Evolutionary conservation across 2,888 invertebrate genomes (phyloP).

Genomic region (Stictocephala bisonia): DNA sequence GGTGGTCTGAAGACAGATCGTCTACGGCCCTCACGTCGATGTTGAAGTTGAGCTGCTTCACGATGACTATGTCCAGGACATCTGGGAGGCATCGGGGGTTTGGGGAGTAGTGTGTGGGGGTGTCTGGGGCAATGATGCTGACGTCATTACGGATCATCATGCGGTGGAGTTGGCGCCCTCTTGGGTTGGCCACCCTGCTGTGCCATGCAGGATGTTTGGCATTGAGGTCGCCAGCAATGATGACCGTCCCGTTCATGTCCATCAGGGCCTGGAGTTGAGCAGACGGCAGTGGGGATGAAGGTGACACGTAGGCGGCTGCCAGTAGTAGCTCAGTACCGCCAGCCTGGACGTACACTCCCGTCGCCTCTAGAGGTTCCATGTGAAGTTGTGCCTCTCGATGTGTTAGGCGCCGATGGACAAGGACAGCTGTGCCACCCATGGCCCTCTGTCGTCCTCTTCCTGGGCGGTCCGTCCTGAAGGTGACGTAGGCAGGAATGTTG

Average conservation of each 20-base stretch:
- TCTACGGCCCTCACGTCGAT: background rate
- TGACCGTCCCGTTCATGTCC: background rate
- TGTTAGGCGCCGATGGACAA: background rate
- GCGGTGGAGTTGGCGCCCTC: background rate
- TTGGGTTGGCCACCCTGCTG: background rate
- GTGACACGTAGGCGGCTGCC: background rate
- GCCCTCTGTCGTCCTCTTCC: no score
- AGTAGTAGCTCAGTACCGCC: background rate
- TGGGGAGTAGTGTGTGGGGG: conserved; percentile 10
- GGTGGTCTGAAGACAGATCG: conserved; percentile 45
- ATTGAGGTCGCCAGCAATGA: conserved; percentile 23
- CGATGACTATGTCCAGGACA: conserved; percentile 1
- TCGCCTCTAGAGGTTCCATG: background rate
- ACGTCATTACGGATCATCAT: background rate
- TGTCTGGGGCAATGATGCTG: background rate
- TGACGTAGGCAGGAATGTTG: no score
- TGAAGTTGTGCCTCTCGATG: background rate
- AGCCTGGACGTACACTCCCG: background rate
- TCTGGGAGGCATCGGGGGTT: background rate
- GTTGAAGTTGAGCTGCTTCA: background rate
- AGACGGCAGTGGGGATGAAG: background rate
- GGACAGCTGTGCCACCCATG: background rate
- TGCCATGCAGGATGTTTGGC: conserved; percentile 38
- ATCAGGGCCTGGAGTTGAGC: background rate
- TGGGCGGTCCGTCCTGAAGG: no score